Evolutionary conservation across 30 jellyfish, hydroid and myxozoan genomes (phyloP).

Genomic region (Clytia hemisphaerica): DNA sequence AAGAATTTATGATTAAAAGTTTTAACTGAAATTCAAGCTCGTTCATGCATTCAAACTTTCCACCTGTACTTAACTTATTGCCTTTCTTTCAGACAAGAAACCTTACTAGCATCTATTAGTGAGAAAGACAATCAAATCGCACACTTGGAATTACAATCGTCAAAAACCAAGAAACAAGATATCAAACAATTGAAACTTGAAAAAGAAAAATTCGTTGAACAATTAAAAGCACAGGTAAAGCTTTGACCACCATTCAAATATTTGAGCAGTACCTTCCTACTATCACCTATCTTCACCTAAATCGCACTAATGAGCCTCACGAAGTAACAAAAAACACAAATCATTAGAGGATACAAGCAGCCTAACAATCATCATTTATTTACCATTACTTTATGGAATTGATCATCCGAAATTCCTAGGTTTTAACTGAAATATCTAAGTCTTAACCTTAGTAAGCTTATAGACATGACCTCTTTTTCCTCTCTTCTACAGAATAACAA

Average conservation of each 20-base stretch:
- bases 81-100: conserved; percentile 45
- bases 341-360: too few species aligned
- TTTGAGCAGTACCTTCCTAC: too few species aligned
- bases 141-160: conserved; percentile 59
- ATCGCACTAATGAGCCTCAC: too few species aligned
- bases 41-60: not conserved
- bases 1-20: too few species aligned
- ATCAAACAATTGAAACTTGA: conserved; percentile 59
- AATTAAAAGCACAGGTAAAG: conserved; percentile 73
- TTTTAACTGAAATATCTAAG: too few species aligned
- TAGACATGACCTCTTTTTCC: not conserved
- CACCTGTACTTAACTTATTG: not conserved
- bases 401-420: too few species aligned
- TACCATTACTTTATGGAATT: too few species aligned
- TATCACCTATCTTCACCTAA: too few species aligned
- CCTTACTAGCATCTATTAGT: conserved; percentile 69
- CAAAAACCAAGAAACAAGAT: conserved; percentile 72
- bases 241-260: too few species aligned
- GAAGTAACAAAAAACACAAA: too few species aligned
- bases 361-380: too few species aligned
- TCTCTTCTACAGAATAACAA: conserved; percentile 45
- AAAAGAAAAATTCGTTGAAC: conserved; percentile 57
- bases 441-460: not conserved
- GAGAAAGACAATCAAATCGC: conserved; percentile 90
- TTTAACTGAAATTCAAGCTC: not conserved